Conservation (phyloP, 2,113 vertebrate species). For the Xiphophorus hellerii region DNA sequence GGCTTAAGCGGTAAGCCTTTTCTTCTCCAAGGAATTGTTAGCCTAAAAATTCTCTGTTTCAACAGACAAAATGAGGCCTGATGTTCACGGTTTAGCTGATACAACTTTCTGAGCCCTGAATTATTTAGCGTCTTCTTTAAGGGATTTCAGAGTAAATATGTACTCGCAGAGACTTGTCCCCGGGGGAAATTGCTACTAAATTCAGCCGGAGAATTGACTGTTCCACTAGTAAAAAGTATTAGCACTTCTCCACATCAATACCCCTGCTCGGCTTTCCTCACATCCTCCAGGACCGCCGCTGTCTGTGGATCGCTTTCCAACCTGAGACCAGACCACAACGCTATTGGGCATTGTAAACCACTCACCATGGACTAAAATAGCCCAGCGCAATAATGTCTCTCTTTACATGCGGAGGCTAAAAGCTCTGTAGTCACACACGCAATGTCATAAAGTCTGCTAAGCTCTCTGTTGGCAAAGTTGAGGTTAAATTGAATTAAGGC, state of each 20-base stretch:
- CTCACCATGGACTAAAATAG: conserved; percentile 73
- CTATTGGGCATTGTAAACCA: conserved; percentile 77
- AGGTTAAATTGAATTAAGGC: conserved; percentile 67
- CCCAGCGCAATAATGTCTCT: conserved; percentile 64
- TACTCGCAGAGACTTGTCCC: conserved; percentile 56
- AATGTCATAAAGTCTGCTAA: conserved; percentile 62
- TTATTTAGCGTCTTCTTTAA: conserved; percentile 72
- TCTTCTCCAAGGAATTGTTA: conserved; percentile 11
- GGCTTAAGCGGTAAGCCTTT: neutral
- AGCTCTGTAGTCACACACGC: conserved; percentile 43
- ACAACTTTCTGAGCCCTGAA: conserved; percentile 57
- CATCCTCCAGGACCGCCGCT: conserved; percentile 63
- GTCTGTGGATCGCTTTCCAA: conserved; percentile 76
- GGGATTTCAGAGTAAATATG: conserved; percentile 74
- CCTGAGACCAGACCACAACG: conserved; percentile 76
- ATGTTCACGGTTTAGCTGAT: conserved; percentile 42
- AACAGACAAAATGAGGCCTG: conserved; percentile 28
- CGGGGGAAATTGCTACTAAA: conserved; percentile 68
- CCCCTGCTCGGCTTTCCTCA: conserved; percentile 62
- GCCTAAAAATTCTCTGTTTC: conserved; percentile 44
- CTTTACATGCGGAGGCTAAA: conserved; percentile 60
- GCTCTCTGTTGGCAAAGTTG: conserved; percentile 56
- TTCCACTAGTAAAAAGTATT: conserved; percentile 73
- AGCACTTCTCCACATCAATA: conserved; percentile 72
- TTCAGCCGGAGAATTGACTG: conserved; percentile 70